Conservation (phyloP, 2,113 vertebrate genomes). For the Corapipo altera region DNA sequence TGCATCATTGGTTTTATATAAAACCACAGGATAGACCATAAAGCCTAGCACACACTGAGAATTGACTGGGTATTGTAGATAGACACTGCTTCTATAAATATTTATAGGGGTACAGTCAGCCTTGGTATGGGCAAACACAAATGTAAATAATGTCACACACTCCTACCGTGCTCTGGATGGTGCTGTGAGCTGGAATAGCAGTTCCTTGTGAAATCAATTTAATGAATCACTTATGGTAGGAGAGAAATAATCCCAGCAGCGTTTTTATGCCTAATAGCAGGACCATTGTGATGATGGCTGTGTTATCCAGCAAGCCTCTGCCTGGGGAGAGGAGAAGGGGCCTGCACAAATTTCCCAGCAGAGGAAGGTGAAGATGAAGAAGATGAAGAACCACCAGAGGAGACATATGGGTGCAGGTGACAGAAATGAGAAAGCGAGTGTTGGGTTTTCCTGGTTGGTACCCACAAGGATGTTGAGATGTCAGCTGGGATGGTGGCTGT, state of each 20-base stretch:
- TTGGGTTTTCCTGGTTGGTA: not conserved
- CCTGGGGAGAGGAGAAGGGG: not conserved
- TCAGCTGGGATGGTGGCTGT: not conserved
- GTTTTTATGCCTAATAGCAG: not conserved
- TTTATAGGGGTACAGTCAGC: conserved; percentile 34
- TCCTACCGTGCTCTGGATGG: not conserved
- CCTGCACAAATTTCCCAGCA: not conserved
- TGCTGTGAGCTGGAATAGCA: not conserved
- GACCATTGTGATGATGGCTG: not conserved
- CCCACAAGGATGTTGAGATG: not conserved
- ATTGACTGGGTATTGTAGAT: not conserved
- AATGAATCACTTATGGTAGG: conserved; percentile 12
- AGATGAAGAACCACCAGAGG: not conserved
- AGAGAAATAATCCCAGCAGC: conserved; percentile 7
- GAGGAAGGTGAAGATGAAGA: not conserved
- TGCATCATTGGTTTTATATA: not conserved
- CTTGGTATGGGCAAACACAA: not conserved
- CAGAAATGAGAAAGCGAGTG: not conserved
- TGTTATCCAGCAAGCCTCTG: not conserved
- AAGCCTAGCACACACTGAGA: not conserved
- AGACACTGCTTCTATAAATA: conserved; percentile 3
- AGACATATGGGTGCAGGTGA: not conserved
- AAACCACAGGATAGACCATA: not conserved
- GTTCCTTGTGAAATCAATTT: conserved; percentile 24
- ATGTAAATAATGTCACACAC: not conserved